Percentiles rank a stretch among this genome's conserved stretches.
phyloP scores from a whole-genome alignment of 1,140 invertebrate genomes.

The Trichomalopsis sarcophagae region DNA sequence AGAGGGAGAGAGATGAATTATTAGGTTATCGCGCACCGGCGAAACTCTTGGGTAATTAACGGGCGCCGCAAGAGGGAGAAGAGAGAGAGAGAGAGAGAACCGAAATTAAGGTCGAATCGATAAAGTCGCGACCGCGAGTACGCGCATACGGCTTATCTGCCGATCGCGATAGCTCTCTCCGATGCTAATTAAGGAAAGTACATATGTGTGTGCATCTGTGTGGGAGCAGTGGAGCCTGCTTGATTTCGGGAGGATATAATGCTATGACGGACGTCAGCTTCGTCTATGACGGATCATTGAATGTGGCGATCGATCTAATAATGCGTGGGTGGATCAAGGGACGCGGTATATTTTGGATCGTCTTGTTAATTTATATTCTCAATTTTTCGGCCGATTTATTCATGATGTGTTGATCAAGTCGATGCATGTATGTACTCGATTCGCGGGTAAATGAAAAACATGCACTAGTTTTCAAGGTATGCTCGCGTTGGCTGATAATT shows the following conservation, averaged over 20 bases:
- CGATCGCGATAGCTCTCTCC: conserved; percentile 31
- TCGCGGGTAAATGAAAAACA: too few relatives aligned
- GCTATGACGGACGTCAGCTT: background rate
- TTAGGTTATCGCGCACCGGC: background rate
- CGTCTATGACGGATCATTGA: background rate
- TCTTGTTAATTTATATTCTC: too few relatives aligned
- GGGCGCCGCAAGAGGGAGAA: background rate
- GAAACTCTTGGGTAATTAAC: conserved; percentile 47
- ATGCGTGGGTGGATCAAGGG: too few relatives aligned
- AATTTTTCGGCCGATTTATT: too few relatives aligned
- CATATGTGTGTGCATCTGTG: background rate
- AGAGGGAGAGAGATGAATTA: conserved; percentile 40
- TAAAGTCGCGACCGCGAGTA: conserved; percentile 27
- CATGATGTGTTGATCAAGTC: too few relatives aligned
- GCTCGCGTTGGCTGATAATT: background rate
- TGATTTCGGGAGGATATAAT: background rate
- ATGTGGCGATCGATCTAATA: background rate
- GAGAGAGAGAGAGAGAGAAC: background rate
- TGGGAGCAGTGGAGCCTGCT: background rate
- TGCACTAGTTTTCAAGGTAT: too few relatives aligned
- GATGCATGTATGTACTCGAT: too few relatives aligned
- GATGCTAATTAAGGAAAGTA: conserved; percentile 41
- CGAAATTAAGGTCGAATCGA: conserved; percentile 50
- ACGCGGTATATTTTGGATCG: too few relatives aligned
- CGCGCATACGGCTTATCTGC: conserved; percentile 4